Evolutionary conservation across 2,888 invertebrate species (phyloP).

Genomic region (Ypsolopha sequella): DNA sequence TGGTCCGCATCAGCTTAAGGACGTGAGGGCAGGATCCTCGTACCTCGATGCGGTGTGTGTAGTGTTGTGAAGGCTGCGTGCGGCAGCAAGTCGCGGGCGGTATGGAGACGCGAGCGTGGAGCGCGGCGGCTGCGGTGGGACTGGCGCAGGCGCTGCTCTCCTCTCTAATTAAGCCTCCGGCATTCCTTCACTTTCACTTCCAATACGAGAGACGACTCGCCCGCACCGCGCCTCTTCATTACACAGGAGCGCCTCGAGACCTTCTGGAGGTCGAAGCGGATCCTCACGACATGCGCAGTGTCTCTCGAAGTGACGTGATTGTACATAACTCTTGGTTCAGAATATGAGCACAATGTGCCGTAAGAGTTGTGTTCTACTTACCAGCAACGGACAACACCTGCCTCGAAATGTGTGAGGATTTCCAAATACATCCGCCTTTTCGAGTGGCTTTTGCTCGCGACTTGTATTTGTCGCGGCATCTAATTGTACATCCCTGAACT

Average conservation of each 20-base stretch:
- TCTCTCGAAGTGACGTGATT: conserved; percentile 1
- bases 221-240: conserved; percentile 44
- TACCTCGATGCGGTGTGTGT: conserved; percentile 9
- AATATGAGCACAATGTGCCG: too few species aligned
- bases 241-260: conserved; percentile 33
- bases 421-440: too few species aligned
- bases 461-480: too few species aligned
- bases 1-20: too few species aligned
- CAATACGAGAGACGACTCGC: conserved; percentile 58
- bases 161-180: conserved; percentile 68
- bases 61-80: conserved; percentile 2
- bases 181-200: conserved; percentile 71
- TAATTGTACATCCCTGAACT: too few species aligned
- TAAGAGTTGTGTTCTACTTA: too few species aligned
- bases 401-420: too few species aligned
- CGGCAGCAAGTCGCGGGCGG: background rate
- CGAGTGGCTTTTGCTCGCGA: too few species aligned
- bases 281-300: conserved; percentile 19
- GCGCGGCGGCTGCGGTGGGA: conserved; percentile 56
- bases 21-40: background rate
- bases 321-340: background rate
- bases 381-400: too few species aligned
- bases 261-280: conserved; percentile 63
- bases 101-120: conserved; percentile 34
- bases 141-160: conserved; percentile 58